phyloP scores from a whole-genome alignment of 2,888 invertebrate species.

The Patella pellucida region DNA sequence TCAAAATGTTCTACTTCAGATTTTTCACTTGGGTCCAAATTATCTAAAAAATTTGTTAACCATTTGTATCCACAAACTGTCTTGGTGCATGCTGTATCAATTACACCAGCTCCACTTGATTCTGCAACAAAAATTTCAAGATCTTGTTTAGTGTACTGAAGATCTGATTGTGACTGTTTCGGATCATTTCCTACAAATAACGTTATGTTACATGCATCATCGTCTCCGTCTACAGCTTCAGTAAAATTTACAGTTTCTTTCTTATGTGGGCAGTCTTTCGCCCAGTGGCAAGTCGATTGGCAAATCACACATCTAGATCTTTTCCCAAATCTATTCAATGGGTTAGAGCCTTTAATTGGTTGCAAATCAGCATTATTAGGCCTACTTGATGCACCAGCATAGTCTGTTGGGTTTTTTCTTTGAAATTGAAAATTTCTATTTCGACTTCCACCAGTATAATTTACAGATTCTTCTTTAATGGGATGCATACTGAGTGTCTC shows the following conservation, averaged over 20 bases:
- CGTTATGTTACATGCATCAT: too few species aligned
- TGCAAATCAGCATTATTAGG: too few species aligned
- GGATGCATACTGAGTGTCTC: not conserved
- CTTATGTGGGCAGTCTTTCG: too few species aligned
- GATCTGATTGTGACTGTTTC: not conserved
- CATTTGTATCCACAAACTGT: constrained; percentile 14
- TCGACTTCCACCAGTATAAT: not conserved
- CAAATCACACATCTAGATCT: too few species aligned
- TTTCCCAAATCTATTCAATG: too few species aligned
- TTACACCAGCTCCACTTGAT: constrained; percentile 8
- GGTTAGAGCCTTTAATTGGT: too few species aligned
- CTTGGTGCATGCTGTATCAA: constrained; percentile 14
- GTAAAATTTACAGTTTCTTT: too few species aligned
- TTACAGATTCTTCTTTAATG: not conserved
- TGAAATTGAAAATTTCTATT: not conserved
- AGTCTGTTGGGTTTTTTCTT: not conserved
- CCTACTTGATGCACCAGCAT: not conserved
- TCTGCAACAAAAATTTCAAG: constrained; percentile 8
- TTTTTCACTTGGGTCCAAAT: constrained; percentile 4
- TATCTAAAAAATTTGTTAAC: not conserved
- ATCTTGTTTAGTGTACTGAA: not conserved
- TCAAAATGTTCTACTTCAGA: not conserved
- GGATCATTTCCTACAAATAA: too few species aligned
- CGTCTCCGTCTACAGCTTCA: too few species aligned
- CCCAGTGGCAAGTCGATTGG: too few species aligned